These are phyloP conservation scores for Silurus glanis DNA, from an alignment of 2,113 vertebrate genomes.

Conservation along the genomic window DNA sequence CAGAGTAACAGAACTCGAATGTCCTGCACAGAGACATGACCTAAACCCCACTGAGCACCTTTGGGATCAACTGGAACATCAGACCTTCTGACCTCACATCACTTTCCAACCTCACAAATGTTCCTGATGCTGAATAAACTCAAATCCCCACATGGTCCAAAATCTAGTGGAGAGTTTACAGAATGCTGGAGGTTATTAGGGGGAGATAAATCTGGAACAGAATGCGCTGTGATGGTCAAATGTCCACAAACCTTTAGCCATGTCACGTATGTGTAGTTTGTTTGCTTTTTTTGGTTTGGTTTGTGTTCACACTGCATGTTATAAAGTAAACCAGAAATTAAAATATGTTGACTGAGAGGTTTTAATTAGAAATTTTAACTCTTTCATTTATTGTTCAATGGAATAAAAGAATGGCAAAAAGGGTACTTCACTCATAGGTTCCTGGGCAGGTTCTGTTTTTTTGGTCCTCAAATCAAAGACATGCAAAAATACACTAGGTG, in stretches of 20 bases:
- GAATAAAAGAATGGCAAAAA: not conserved
- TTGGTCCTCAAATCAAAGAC: not conserved
- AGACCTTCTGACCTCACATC: not conserved
- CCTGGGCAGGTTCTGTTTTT: not conserved
- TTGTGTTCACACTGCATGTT: not conserved
- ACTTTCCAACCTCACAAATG: not conserved
- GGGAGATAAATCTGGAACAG: not conserved
- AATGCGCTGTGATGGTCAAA: not conserved
- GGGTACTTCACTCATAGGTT: not conserved
- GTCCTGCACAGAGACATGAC: not conserved
- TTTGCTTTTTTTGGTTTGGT: not conserved
- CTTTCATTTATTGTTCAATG: not conserved
- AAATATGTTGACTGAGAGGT: not conserved
- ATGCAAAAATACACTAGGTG: not conserved
- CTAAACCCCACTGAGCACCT: not conserved
- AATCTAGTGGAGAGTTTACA: not conserved
- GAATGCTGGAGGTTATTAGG: not conserved
- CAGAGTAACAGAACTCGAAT: not conserved
- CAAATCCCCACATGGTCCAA: not conserved
- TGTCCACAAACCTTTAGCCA: not conserved
- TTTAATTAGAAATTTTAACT: not conserved
- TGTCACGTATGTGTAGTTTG: not conserved
- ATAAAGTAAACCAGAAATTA: not conserved
- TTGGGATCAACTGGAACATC: not conserved
- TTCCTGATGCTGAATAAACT: not conserved